Percentiles rank a stretch among this genome's conserved stretches.
phyloP scores from a whole-genome alignment of 1,140 invertebrate species.

The Bombus superbus region DNA sequence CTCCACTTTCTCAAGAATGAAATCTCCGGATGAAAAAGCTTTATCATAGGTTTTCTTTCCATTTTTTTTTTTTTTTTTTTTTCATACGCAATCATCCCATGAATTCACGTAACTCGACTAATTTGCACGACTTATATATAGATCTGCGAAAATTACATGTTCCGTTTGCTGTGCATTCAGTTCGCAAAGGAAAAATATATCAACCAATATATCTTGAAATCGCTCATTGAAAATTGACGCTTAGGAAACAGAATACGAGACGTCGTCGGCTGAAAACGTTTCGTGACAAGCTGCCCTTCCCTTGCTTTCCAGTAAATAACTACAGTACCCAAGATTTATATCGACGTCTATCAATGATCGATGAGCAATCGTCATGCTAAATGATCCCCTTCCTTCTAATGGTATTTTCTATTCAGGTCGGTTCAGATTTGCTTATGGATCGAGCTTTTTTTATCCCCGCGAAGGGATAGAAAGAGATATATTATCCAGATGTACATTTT shows the following conservation, averaged over 20 bases:
- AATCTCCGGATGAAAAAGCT: too few species aligned
- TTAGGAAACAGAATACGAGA: slow-evolving; percentile 25
- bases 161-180: background rate
- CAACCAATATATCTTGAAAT: slow-evolving; percentile 25
- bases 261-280: background rate
- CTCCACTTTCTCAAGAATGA: too few species aligned
- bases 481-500: background rate
- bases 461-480: background rate
- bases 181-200: slow-evolving; percentile 1
- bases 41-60: too few species aligned
- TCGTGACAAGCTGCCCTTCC: slow-evolving; percentile 47
- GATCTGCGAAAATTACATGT: background rate
- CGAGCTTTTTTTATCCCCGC: background rate
- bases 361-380: slow-evolving; percentile 7
- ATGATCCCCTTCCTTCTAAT: background rate
- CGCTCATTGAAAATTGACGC: slow-evolving; percentile 52
- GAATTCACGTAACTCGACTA: too few species aligned
- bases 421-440: background rate
- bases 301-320: slow-evolving; percentile 19
- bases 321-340: slow-evolving; percentile 29
- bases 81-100: too few species aligned
- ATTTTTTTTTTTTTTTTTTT: too few species aligned
- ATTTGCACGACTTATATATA: too few species aligned
- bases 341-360: background rate
- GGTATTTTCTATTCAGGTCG: background rate